Base-by-base conservation (phyloP, 2,113 vertebrate genomes). In the Megalops atlanticus region DNA sequence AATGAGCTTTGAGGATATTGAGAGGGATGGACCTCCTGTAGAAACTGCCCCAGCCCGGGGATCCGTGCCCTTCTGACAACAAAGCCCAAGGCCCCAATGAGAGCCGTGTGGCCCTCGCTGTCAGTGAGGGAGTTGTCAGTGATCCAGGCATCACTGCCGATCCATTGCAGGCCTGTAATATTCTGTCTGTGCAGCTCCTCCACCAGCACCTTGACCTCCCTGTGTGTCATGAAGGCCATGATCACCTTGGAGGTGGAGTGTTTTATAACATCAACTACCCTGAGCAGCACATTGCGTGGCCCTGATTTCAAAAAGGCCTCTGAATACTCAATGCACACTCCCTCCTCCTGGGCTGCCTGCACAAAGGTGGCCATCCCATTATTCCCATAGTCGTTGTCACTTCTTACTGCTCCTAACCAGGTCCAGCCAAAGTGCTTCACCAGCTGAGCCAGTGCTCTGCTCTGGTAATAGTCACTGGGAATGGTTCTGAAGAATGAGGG, bases 101-200 rank as follows among this genome's bases (percentile, higher is more conserved):
- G 80, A 15, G 92, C 76, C 41, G 70, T 80, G 1, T 89, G 91
- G 68, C 88, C 92, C 31, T 89, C 24, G 92, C 90, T 70, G 91
- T 92, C 43, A 90, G 45, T 77, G 2, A 92, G 86, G 72, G 88
- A 91, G 75, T 89, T 83, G 4, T 90, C 87, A 24, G 92, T 92
- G 74, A 94, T 94, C 93, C 93, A 94, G 36, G 86, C 89, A 83
- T 93, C 92, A 73, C 91, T 93, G 27, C 93, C 94, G 4, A 93
- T 85, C 77, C 93, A 91, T 80, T 93, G 92, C 2, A 88, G 80
- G 6, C 91, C 93, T 1, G 91, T 94, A 14, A 94, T 85, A 68
- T 94, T 93, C 39, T 90, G 81, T 11, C 88, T 16, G 70, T 75
- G 92, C 38, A 94, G 24, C 84, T 93, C 89, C 39, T 92, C 83